Base-by-base conservation (phyloP, 2,888 invertebrate species). In the Monoplex corrugatus region DNA sequence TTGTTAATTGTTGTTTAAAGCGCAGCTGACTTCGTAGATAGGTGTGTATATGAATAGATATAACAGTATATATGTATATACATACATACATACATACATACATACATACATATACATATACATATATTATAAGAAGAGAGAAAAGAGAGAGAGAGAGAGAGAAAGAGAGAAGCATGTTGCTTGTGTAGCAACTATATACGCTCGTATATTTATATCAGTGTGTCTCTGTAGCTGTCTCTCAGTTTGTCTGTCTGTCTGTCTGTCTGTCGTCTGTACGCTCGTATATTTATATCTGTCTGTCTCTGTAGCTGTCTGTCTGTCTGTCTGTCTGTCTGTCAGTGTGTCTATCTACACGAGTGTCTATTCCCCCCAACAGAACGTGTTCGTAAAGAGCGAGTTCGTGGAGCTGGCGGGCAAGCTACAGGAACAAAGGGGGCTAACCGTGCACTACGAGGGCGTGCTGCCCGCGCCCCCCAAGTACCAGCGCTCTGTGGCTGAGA, bases 301-400 rank as follows among this genome's bases (percentile, higher is more conserved):
- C 72, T 72, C 23, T 72, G 8, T 72, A 10, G 8, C 78, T 72
- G n/a, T 72, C 72, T 72, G n/a, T 28, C 72, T 3, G 10, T 28
- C 72, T 72, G n/a, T 72, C 8, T 72, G n/a, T 72, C n/a, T 40
- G 40, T 40, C 40, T 40, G 19, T 40, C 19, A 19, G 40, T 80
- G 13, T 80, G 40, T 80, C 16, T 40, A 28, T 80, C 40, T 80
- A 19, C 28, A 2, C 40, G 80, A 40, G 13, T 80, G 80, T 80
- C 40, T 80, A 19, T 80, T 2, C 28, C 23, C 35, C 0, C 35
- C 63, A 38, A 19, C 91, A 93, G 93, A 92, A 93, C 87, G 91
- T 93, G 8, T 92, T 93, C 91, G 93, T 93, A n/a, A 93, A 93
- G 86, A 91, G 89, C 72, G 92, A 92, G 87, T 93, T 93, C 90